Percentiles rank a stretch among this genome's conserved stretches.
These are phyloP conservation scores for Echinarachnius parma DNA, from an alignment of 53 echinoderm and acorn worm species.

Conservation along the genomic window DNA sequence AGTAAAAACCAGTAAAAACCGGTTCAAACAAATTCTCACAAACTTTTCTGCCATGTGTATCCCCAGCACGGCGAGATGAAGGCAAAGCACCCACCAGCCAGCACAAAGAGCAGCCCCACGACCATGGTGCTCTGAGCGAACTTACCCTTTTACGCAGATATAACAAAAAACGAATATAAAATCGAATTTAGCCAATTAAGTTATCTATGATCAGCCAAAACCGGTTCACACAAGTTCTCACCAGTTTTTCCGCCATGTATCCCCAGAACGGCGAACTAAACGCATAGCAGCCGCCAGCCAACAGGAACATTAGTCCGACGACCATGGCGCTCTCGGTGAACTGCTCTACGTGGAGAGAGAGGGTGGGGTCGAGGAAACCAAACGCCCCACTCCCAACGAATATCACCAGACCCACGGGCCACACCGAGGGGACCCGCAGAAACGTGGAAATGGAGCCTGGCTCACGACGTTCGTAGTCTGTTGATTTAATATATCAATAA, in stretches of 20 bases:
- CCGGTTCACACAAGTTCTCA: slow-evolving; percentile 20
- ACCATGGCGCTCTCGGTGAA: slow-evolving; percentile 46
- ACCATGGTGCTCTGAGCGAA: slow-evolving; percentile 45
- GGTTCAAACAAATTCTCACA: slow-evolving; percentile 20
- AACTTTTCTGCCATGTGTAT: slow-evolving; percentile 70
- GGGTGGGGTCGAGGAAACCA: slow-evolving; percentile 78
- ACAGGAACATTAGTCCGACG: slow-evolving; percentile 63
- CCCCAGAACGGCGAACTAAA: slow-evolving; percentile 67
- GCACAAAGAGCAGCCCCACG: slow-evolving; percentile 63
- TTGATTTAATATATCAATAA: not conserved
- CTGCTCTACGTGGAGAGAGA: slow-evolving; percentile 63
- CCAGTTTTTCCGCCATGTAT: slow-evolving; percentile 78
- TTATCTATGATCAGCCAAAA: too few relatives aligned
- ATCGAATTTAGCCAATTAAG: too few relatives aligned
- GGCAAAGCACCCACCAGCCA: slow-evolving; percentile 62
- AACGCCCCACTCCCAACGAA: slow-evolving; percentile 53
- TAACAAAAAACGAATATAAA: too few relatives aligned
- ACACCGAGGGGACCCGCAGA: slow-evolving; percentile 69
- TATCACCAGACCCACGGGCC: slow-evolving; percentile 49
- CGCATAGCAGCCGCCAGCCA: slow-evolving; percentile 65
- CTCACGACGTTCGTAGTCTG: slow-evolving; percentile 23
- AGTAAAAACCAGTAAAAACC: too few relatives aligned
- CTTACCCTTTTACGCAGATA: too few relatives aligned
- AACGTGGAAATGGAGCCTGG: slow-evolving; percentile 59
- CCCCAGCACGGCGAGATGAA: slow-evolving; percentile 66